Conservation (phyloP, 2,888 invertebrate genomes). For the Pyrocoelia pectoralis region DNA sequence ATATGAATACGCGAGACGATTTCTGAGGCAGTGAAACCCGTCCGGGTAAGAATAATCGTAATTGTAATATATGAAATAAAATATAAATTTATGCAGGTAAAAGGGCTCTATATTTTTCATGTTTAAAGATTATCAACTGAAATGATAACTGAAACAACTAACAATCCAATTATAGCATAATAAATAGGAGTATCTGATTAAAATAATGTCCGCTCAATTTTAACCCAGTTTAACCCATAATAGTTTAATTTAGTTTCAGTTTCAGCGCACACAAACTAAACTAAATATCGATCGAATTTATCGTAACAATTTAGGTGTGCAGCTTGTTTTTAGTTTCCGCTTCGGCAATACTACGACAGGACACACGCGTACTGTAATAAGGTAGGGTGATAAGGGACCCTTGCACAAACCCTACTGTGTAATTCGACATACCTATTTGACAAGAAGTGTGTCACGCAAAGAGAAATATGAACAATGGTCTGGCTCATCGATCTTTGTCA, state of each 20-base stretch:
- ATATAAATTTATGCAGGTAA: no score
- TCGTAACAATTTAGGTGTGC: conserved; percentile 32
- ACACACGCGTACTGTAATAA: conserved; percentile 31
- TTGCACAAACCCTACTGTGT: conserved; percentile 20
- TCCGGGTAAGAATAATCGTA: no score
- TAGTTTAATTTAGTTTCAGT: background rate
- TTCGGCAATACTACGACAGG: conserved; percentile 29
- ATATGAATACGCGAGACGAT: no score
- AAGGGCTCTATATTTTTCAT: no score
- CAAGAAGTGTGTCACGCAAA: conserved; percentile 24
- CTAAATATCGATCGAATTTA: conserved; percentile 24
- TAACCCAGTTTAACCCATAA: background rate
- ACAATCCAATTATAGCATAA: no score
- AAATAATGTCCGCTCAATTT: no score
- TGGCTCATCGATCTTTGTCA: background rate
- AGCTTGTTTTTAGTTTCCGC: conserved; percentile 32
- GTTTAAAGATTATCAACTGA: no score
- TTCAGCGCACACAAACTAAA: background rate
- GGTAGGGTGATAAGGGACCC: conserved; percentile 30
- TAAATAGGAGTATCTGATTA: no score
- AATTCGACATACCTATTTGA: conserved; percentile 26
- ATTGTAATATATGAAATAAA: no score
- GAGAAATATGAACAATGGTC: conserved; percentile 20
- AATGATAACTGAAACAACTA: no score
- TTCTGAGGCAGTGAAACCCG: no score